Evolutionary conservation across 2,888 invertebrate species (phyloP), one percentile per base, ranked within the genome.

Genomic region (Dastarcus helophoroides): DNA sequence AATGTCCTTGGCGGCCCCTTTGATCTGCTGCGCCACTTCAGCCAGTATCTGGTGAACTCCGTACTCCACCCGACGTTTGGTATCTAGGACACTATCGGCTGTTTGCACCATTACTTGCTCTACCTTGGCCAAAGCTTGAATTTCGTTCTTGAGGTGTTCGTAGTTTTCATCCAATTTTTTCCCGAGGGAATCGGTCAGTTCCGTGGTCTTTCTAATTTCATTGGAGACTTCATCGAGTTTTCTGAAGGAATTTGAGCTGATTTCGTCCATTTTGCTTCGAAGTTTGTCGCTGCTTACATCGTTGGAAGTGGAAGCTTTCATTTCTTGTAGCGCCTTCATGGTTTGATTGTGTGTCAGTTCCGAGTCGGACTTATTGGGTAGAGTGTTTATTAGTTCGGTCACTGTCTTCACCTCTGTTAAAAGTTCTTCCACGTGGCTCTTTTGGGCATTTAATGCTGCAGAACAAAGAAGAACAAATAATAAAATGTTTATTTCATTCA

Each of bases 31-130:
- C 3, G 75, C 71, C 26, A 89, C 68, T 54, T 86, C 85, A 27
- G 77, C 60, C 17, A 85, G 62, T 37, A 89, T 81, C 57, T 85
- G 82, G 48, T 83, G 78, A 0, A 86, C 79, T 4, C 84, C 83
- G 47, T 84, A 86, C 51, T 89, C 88, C 8, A 90, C 73, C 23
- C 84, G 71, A 30, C 84, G 75, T 58, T 85, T 89, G 2, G 79
- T 84, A 36, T 85, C 84, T 50, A 85, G 57, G 16, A 88, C 83
- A 51, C 81, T 78, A 61, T 89, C 88, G 0, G 85, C 82, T 23
- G 83, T 88, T 50, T 83, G 78, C 27, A 84, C 65, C 59, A 88
- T 69, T 2, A 88, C 76, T 41, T 77, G 73, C 51, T 86, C 85
- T 34, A 79, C 74, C 52, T 80, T 82, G 2, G 73, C 67, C 29